Evolutionary conservation across 2,888 invertebrate genomes (phyloP), one percentile per base, ranked within the genome.

Genomic region (Emmelina monodactyla): DNA sequence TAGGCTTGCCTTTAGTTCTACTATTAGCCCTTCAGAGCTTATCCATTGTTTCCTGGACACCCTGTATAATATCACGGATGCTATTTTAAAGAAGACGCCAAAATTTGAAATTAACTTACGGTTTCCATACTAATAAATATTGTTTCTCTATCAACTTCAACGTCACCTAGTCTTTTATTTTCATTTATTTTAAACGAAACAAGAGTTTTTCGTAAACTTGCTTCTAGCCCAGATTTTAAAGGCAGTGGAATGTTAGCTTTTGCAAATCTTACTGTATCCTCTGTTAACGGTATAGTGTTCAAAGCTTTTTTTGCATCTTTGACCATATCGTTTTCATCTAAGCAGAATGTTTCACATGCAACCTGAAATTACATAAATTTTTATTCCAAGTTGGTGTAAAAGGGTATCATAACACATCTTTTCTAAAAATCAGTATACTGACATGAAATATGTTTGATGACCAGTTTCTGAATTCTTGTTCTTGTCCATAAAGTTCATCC

Each of bases 401-500:
- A 6, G 5, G 19, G 5, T 9, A 19, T 6, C 19, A 6, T 19
- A 6, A 19, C 5, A 6, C 9, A 9, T 5, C 19, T 19, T 19
- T 19, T 19, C 5, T n/a, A 19, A n/a, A 4, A 28, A 9, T 28
- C 7, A 16, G 3, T 6, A 28, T 32, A 63, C 73, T 71, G 69
- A 92, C 93, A 60, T 88, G 86, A 58, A 94, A 95, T 11, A 91
- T 89, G 55, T 92, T 88, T 1, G 88, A 88, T 0, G 94, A 92
- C 95, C 95, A 95, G 51, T 87, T 86, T 38, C 88, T 83, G 60
- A 97, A 97, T 0, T 94, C 88, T 58, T 95, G 94, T 55, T 97
- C 97, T 63, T 95, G 95, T 0, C 95, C 96, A 54, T 91, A 93
- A 83, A 97, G 88, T 76, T 97, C 97, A 62, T 97, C 97, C 1